Base-by-base conservation (phyloP, 2,888 invertebrate species). In the Synergus umbraculus region DNA sequence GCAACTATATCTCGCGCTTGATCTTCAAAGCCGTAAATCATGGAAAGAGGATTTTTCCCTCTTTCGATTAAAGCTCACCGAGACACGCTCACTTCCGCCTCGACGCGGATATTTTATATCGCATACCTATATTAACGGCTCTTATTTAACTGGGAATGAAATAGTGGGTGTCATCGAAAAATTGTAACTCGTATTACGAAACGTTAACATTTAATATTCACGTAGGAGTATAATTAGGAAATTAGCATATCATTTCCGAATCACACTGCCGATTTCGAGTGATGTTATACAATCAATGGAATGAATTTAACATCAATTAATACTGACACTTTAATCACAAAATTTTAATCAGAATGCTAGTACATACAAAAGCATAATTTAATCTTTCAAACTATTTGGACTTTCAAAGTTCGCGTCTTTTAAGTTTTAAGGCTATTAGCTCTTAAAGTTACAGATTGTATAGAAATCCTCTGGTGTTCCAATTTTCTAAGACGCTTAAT, bases 21-120 rank as follows among this genome's bases (percentile, higher is more conserved):
- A 82, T 80, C 81, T 81, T 79, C 73, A 60, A 64, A 54, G 63
- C 63, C 79, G 79, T 82, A 79, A 81, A 77, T 83, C 79, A 82
- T 64, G 65, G 77, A 81, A 80, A 78, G 76, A 66, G 82, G 77
- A 82, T 82, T 79, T 81, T 82, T 78, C 76, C 58, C 73, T 76
- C 63, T 64, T 78, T 69, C 73, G 81, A 81, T 81, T 79, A 81
- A 83, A 82, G 49, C 73, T 73, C 37, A 73, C 73, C 73, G 15
- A 73, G 49, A 73, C 73, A 73, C 49, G 73, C 49, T 54, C 73
- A 73, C 73, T 73, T 73, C 73, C 73, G 54, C 73, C 49, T 73
- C 9, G 49, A n/a, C 12, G 49, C 15, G 29, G 54, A 73, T 73
- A 73, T 49, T 46, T 49, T 46, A 69, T 49, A 29, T 69, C 44